These are phyloP conservation scores for Drosophila takahashii DNA, from an alignment of 1,140 invertebrate species.

Conservation along the genomic window DNA sequence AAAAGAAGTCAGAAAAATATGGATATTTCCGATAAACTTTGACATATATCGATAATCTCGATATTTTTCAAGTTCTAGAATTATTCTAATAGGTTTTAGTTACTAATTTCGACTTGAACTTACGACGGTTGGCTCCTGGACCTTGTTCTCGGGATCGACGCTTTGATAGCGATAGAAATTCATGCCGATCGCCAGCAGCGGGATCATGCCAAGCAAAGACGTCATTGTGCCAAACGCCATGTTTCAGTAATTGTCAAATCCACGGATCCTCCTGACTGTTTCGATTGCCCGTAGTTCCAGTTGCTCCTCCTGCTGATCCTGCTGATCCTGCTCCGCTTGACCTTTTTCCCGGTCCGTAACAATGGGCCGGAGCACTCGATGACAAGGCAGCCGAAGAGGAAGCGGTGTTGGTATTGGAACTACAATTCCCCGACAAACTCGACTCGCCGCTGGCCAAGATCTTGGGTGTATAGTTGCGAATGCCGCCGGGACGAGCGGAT, in stretches of 20 bases:
- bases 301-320: not conserved
- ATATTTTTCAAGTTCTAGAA: too few relatives aligned
- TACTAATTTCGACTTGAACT: constrained; percentile 69
- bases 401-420: not conserved
- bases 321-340: not conserved
- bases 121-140: constrained; percentile 89
- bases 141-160: constrained; percentile 92
- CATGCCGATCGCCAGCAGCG: constrained; percentile 91
- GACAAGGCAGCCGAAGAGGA: constrained; percentile 40
- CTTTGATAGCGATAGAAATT: constrained; percentile 92
- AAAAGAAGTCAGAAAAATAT: too few relatives aligned
- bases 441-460: constrained; percentile 85
- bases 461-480: constrained; percentile 89
- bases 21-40: too few relatives aligned
- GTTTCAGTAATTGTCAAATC: constrained; percentile 85
- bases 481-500: constrained; percentile 86
- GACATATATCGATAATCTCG: too few relatives aligned
- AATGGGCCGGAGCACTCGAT: constrained; percentile 63
- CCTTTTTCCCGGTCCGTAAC: constrained; percentile 23
- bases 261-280: constrained; percentile 69
- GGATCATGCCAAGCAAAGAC: constrained; percentile 90
- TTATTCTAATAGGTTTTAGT: too few relatives aligned
- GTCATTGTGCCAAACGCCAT: constrained; percentile 84
- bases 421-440: not conserved
- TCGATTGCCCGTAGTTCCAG: constrained; percentile 11